phyloP scores from a whole-genome alignment of 2,888 invertebrate species.

The Pseudococcus longispinus region DNA sequence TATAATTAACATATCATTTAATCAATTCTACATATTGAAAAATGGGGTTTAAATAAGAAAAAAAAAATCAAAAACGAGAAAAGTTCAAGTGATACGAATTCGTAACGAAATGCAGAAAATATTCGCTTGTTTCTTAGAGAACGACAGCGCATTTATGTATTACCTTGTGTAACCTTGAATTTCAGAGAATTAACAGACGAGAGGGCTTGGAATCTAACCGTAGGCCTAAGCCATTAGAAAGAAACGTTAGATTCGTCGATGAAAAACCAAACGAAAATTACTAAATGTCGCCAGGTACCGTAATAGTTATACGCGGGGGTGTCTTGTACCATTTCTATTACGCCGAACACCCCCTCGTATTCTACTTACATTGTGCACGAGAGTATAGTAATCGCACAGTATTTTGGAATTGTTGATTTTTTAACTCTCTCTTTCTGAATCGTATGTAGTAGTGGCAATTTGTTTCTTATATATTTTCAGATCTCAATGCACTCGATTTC shows the following conservation, averaged over 20 bases:
- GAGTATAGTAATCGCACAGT: conserved; percentile 5
- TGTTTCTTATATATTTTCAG: conserved; percentile 26
- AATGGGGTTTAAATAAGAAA: not conserved
- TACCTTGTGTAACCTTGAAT: conserved; percentile 16
- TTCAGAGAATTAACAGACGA: conserved; percentile 38
- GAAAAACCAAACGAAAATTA: conserved; percentile 30
- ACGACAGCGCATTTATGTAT: not conserved
- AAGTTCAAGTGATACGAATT: not conserved
- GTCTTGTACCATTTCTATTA: not conserved
- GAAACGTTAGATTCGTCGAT: conserved; percentile 24
- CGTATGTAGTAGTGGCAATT: conserved; percentile 30
- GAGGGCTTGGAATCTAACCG: conserved; percentile 28
- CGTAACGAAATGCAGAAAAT: not conserved
- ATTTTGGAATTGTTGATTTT: conserved; percentile 1
- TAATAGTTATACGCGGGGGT: not conserved
- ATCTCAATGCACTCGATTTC: not conserved
- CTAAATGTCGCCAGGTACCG: not conserved
- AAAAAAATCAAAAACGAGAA: not conserved
- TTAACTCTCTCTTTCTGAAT: not conserved
- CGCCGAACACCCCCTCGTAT: not conserved
- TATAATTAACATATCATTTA: conserved; percentile 33
- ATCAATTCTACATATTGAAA: conserved; percentile 25
- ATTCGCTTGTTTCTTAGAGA: not conserved
- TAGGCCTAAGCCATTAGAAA: not conserved
- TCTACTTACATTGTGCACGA: not conserved